Evolutionary conservation across 2,888 invertebrate species (phyloP), one percentile per base, ranked within the genome.

Genomic region (Brachynemurus nebulosus): DNA sequence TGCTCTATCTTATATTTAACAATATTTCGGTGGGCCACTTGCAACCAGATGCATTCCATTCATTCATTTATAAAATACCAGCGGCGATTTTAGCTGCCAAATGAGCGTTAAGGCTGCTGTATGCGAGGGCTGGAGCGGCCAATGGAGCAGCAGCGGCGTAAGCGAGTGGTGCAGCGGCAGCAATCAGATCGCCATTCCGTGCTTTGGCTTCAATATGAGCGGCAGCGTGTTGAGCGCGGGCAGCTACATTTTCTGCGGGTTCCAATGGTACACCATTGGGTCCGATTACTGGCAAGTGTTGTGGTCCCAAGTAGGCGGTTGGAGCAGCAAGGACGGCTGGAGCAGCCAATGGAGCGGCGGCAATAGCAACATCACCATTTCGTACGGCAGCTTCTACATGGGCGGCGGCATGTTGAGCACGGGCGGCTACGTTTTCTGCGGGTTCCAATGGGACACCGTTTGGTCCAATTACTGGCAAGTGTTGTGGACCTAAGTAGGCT

Each of bases 401-500:
- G 17, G 33, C 33, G 9, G 14, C 17, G 12, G 44, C 44, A 19
- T 44, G 44, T 2, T 14, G 19, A 2, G 37, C 44, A n/a, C 44
- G 44, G 3, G 27, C 37, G 12, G 25, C 44, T 16, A 18, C 25
- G 19, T 44, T 37, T 11, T 16, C 44, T 3, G 27, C 14, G 1
- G 42, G 42, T 34, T 42, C 42, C n/a, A 42, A 12, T 34, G 42
- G 42, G 2, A 42, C 42, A 8, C 42, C 42, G 14, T 42, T 42
- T n/a, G 42, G 18, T 30, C 33, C 42, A 27, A 51, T 44, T 35
- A 50, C 42, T 41, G 49, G 40, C 65, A 65, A 56, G 66, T 66
- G 49, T 67, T 67, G 46, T 55, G 57, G 61, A 63, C 42, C 61
- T 48, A 66, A 67, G 46, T 55, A 57, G 61, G 63, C 43, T 59